Conservation (phyloP, 2,113 vertebrate genomes). For the Alethe castanea region DNA sequence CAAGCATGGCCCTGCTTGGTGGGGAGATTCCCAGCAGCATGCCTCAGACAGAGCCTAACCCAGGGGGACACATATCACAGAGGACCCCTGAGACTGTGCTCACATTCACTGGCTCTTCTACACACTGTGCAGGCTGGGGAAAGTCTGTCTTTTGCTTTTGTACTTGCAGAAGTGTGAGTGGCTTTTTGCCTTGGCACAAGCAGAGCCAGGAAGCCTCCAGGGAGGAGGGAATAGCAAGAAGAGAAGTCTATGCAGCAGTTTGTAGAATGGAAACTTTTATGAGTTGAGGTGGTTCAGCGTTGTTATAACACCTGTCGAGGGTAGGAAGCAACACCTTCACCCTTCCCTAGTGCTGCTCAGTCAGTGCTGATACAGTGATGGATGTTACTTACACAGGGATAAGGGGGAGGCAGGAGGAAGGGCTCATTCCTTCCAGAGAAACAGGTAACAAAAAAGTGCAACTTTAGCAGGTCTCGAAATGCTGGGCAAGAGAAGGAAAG, state of each 20-base stretch:
- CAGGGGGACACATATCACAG: background rate
- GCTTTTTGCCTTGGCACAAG: background rate
- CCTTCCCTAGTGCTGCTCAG: background rate
- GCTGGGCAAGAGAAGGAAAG: background rate
- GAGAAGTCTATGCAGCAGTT: rapidly evolving
- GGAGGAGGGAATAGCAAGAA: background rate
- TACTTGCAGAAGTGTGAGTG: background rate
- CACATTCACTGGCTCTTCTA: rapidly evolving
- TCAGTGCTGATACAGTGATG: slow-evolving; percentile 16
- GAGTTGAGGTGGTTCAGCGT: background rate
- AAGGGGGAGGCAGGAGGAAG: background rate
- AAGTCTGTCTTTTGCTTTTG: background rate
- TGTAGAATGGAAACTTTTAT: background rate
- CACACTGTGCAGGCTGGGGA: rapidly evolving
- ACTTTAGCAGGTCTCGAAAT: background rate
- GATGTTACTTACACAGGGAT: slow-evolving; percentile 20
- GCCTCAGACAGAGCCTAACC: background rate
- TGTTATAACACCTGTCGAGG: background rate
- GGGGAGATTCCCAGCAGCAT: background rate
- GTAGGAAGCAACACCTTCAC: background rate
- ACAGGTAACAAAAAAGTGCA: background rate
- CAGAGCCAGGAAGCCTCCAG: background rate
- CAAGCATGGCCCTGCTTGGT: background rate
- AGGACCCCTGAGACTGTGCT: background rate
- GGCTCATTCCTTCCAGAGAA: background rate